Base-by-base conservation (phyloP, 1,140 invertebrate genomes). In the Ips nitidus region DNA sequence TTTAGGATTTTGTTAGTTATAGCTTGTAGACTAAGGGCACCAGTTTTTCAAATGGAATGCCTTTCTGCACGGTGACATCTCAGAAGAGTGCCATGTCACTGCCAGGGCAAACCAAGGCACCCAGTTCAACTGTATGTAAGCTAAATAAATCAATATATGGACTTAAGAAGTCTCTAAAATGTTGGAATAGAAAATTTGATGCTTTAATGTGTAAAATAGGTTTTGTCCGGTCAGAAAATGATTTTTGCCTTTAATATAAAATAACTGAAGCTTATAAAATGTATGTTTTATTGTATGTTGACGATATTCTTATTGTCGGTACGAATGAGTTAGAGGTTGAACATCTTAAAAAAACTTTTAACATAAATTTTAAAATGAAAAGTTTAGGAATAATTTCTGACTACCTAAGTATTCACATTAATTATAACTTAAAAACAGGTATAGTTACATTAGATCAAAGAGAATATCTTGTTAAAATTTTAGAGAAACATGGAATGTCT, bases 151-250 rank as follows among this genome's bases (percentile, higher is more conserved):
- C 45, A 4, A 47, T 47, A 47, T 47, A 22, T 22, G 22, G 22
- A 22, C 22, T 22, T 22, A 22, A 22, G 22, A 22, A 22, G 0
- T 22, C 22, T 5, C 45, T n/a, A 47, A 47, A 47, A 47, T 5
- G n/a, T 47, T 47, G 45, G 45, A 47, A 47, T n/a, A 47, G n/a
- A 5, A 47, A 47, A 47, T 47, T 47, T n/a, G n/a, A 47, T 47
- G 4, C 45, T 5, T 5, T 47, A 47, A 47, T 47, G n/a, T 5
- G 4, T 47, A 47, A n/a, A 5, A 47, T 5, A n/a, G 45, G 45
- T 5, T 47, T 47, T n/a, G n/a, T n/a, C 4, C 4, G 45, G n/a
- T 47, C 45, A 5, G 4, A 47, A n/a, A 47, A 47, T 47, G 45
- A 47, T 47, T 47, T 5, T 47, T 47, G 45, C 45, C n/a, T 47